Evolutionary conservation across 2,888 invertebrate genomes (phyloP).

Genomic region (Lasius platythorax): DNA sequence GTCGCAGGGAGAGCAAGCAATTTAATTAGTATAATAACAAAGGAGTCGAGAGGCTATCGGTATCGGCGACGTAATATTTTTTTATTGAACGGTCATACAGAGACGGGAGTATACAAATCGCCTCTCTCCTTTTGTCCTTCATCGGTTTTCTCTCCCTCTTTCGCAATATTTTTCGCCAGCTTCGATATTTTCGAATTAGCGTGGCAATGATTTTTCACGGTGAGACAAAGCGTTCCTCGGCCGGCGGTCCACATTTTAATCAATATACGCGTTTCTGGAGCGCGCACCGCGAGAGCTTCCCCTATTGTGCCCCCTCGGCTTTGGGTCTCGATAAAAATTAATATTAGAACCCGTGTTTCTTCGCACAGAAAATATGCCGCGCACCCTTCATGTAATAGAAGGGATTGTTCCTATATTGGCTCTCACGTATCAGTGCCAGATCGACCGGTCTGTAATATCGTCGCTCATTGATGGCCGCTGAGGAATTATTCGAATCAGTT

Average conservation of each 20-base stretch:
- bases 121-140: constrained; percentile 39
- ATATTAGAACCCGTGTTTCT: constrained; percentile 84
- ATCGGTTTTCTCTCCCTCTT: constrained; percentile 21
- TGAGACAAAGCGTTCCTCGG: constrained; percentile 83
- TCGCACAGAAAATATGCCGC: constrained; percentile 83
- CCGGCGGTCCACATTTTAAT: constrained; percentile 83
- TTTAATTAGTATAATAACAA: constrained; percentile 76
- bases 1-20: constrained; percentile 58
- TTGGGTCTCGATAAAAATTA: constrained; percentile 83
- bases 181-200: constrained; percentile 84
- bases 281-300: constrained; percentile 65
- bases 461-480: constrained; percentile 15
- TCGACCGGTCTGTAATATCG: constrained; percentile 55
- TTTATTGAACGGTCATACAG: constrained; percentile 72
- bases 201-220: constrained; percentile 80
- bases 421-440: constrained; percentile 47
- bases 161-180: constrained; percentile 23
- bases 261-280: constrained; percentile 78
- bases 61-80: constrained; percentile 77
- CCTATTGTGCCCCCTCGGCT: constrained; percentile 76
- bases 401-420: constrained; percentile 77
- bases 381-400: constrained; percentile 74
- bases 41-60: constrained; percentile 67
- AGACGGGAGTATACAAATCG: constrained; percentile 68
- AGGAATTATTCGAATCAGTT: constrained; percentile 73